Conservation (phyloP, 2,888 invertebrate genomes). For the Iphiclides podalirius region DNA sequence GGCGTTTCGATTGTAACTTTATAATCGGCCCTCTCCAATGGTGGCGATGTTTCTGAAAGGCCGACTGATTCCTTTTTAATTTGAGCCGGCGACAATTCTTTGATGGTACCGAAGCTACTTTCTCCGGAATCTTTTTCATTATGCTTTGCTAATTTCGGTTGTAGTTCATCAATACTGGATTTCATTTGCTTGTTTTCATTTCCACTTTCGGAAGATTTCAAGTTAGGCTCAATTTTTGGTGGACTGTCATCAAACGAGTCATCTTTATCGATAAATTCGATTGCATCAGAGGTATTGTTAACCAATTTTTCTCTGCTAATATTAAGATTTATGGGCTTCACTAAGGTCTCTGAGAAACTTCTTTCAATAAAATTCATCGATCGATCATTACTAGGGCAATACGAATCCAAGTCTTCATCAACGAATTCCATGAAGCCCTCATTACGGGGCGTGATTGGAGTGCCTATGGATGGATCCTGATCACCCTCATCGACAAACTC, state of each 20-base stretch:
- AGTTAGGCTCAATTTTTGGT: conserved; percentile 19
- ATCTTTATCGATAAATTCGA: conserved; percentile 36
- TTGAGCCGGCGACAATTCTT: conserved; percentile 34
- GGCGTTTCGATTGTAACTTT: conserved; percentile 23
- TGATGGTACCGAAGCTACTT: conserved; percentile 30
- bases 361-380: conserved; percentile 80
- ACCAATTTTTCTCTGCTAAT: conserved; percentile 13
- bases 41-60: conserved; percentile 56
- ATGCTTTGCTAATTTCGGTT: background rate
- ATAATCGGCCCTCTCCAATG: conserved; percentile 42
- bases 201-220: background rate
- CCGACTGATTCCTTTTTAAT: conserved; percentile 48
- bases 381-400: conserved; percentile 64
- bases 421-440: conserved; percentile 70
- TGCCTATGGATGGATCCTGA: conserved; percentile 86
- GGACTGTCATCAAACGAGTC: conserved; percentile 33
- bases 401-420: conserved; percentile 64
- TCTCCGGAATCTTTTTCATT: conserved; percentile 24
- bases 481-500: conserved; percentile 94
- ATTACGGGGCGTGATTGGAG: conserved; percentile 51
- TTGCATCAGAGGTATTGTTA: conserved; percentile 29
- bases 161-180: conserved; percentile 28
- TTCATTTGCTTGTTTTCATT: conserved; percentile 35
- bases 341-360: conserved; percentile 59
- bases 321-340: conserved; percentile 44